Evolutionary conservation across 2,888 invertebrate genomes (phyloP), one percentile per base, ranked within the genome.

Genomic region (Tinea trinotella): DNA sequence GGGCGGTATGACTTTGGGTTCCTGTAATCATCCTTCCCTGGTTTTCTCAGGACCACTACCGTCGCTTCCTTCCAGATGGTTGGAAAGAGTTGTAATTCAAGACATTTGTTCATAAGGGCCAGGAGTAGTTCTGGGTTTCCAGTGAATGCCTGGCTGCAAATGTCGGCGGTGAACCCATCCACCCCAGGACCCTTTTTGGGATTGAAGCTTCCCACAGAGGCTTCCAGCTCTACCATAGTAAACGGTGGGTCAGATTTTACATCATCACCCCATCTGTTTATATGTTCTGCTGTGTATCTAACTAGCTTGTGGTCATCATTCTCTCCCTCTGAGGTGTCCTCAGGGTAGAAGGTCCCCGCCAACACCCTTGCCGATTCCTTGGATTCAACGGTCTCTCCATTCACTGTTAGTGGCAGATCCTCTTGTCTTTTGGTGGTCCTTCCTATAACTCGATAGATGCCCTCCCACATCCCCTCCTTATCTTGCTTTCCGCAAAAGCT

Each of bases 21-120:
- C 4, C 13, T 53, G 48, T 57, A 56, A 19, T 44, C 15, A 5
- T 53, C 52, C 20, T 55, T 57, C 2, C 44, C 56, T 1, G 57
- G 52, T 19, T 61, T 61, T 4, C 55, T 53, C 1, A 61, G 53
- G 2, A 56, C 12, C 3, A 34, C 40, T 3, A 61, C 58, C 3
- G 22, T 30, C 1, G 57, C 57, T 1, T 15, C 7, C 34, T 59
- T 57, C 59, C 59, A 61, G n/a, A 1, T n/a, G 17, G 36, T 1
- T 59, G 59, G 17, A 40, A 40, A 17, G 13, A n/a, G n/a, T n/a
- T n/a, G n/a, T n/a, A n/a, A n/a, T n/a, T n/a, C n/a, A n/a, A n/a
- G n/a, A n/a, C 19, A 59, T 59, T 15, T 54, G 9, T 4, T 30
- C 24, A 15, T 18, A n/a, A n/a, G 13, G 18, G 19, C 5, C 17